Evolutionary conservation across 2,113 vertebrate species (phyloP), one percentile per base, ranked within the genome.

Genomic region (Arenaria interpres): DNA sequence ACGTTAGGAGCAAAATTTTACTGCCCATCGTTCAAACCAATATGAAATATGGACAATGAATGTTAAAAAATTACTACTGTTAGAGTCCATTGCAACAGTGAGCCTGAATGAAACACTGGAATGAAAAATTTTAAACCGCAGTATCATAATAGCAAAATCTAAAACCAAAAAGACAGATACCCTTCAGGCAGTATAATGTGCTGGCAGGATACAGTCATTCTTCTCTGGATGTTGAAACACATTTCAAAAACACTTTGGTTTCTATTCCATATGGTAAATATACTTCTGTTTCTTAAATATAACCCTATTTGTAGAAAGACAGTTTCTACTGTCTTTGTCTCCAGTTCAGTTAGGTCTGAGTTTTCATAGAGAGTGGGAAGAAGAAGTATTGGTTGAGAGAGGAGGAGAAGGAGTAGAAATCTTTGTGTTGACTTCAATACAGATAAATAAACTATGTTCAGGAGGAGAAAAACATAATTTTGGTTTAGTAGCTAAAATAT

Each of bases 41-140:
- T 92, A 74, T 79, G 48, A 95, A 93, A 89, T 90, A 53, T 5
- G 32, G 50, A 14, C 89, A 84, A 69, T 2, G 2, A 80, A 37
- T 81, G 77, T 96, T 92, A 96, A 91, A 95, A 95, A 92, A 92
- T 60, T 60, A 85, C 96, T 72, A 74, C 69, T 62, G 66, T 89
- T 91, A 94, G 85, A 91, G 59, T 88, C 83, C 96, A 64, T 84
- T 68, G 4, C 39, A 96, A 93, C 82, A 89, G 32, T 22, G 21
- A 86, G 76, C 67, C 43, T 78, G 69, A 97, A 92, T 93, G 82
- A 97, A 97, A 97, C 60, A 23, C 7, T 24, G 39, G 63, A 95
- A 68, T 67, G 67, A 23, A 92, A 84, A 86, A 80, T 81, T 74
- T 90, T 71, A 79, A 93, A 60, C 80, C 72, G 78, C 27, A 79